Conservation (phyloP, 2,888 invertebrate species). For the Scelioninae gen. 1 region DNA sequence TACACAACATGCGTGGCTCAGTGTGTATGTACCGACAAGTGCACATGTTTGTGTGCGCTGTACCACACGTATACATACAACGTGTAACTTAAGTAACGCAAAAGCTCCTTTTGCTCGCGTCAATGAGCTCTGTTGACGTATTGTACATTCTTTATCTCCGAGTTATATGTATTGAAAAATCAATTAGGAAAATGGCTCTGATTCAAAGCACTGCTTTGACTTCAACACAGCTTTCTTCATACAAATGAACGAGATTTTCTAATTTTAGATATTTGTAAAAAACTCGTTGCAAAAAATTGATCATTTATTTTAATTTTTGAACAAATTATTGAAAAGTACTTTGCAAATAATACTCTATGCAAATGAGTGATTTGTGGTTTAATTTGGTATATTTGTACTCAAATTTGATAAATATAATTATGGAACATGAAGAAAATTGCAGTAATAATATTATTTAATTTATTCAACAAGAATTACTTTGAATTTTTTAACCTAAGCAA, state of each 20-base stretch:
- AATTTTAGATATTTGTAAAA: too few relatives aligned
- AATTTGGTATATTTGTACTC: too few relatives aligned
- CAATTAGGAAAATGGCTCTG: slow-evolving; percentile 33
- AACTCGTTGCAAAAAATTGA: too few relatives aligned
- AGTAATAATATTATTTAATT: neutral
- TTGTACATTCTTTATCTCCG: slow-evolving; percentile 53
- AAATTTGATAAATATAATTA: too few relatives aligned
- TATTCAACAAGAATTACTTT: neutral
- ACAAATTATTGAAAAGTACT: too few relatives aligned
- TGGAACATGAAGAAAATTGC: neutral
- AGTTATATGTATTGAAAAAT: slow-evolving; percentile 49
- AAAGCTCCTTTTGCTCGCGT: slow-evolving; percentile 66
- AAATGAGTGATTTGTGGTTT: too few relatives aligned
- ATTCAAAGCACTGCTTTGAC: slow-evolving; percentile 29
- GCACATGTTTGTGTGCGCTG: slow-evolving; percentile 53
- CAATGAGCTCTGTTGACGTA: slow-evolving; percentile 62
- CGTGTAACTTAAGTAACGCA: slow-evolving; percentile 64
- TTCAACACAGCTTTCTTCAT: slow-evolving; percentile 8
- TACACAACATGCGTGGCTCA: slow-evolving; percentile 48
- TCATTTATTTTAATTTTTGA: too few relatives aligned
- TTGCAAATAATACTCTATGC: too few relatives aligned
- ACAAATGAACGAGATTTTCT: too few relatives aligned
- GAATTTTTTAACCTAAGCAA: slow-evolving; percentile 10
- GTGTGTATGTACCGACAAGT: slow-evolving; percentile 58
- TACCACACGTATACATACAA: slow-evolving; percentile 55